Evolutionary conservation across 1,140 invertebrate genomes (phyloP), one percentile per base, ranked within the genome.

Genomic region (Drosophila tristis): DNA sequence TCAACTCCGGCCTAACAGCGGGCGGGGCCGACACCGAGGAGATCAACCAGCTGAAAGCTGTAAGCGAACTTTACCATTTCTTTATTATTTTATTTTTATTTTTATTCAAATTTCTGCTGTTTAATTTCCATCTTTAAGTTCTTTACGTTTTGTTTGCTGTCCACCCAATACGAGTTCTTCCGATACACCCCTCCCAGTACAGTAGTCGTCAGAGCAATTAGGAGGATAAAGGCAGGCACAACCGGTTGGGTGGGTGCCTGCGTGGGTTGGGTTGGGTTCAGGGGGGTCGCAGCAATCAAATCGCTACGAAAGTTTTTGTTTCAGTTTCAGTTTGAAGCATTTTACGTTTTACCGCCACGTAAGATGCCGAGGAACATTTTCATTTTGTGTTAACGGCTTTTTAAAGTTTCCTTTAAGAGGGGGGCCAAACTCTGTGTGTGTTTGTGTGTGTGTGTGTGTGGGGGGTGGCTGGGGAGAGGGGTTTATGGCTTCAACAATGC

Each of bases 11-110:
- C 23, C 43, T 81, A 47, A 45, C 51, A 48, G 59, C 57, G 39
- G 42, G 55, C 48, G 74, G 48, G 20, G 51, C 62, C 66, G 89
- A 90, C 80, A 87, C 78, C 71, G 91, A 92, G 80, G 90, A 92
- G 65, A 73, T 91, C 54, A 90, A 82, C 91, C 87, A 91, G 90
- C 81, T 92, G 45, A 90, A 90, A 91, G 87, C 91, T 85, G 91
- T 92, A 92, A 92, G 91, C 90, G 73, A 86, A 64, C 51, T 65
- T 73, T 73, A 65, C 35, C 2, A 13, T 39, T 39, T 39, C 5
- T 7, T 29, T 29, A 29, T 29, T 29, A 29, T 29, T 29, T 7
- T 7, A 49, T 47, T 58, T n/a, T n/a, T n/a, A n/a, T n/a, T n/a
- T n/a, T n/a, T n/a, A n/a, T n/a, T n/a, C n/a, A n/a, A n/a, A 20